phyloP scores from a whole-genome alignment of 2,888 invertebrate genomes.

The Nysson spinosus region DNA sequence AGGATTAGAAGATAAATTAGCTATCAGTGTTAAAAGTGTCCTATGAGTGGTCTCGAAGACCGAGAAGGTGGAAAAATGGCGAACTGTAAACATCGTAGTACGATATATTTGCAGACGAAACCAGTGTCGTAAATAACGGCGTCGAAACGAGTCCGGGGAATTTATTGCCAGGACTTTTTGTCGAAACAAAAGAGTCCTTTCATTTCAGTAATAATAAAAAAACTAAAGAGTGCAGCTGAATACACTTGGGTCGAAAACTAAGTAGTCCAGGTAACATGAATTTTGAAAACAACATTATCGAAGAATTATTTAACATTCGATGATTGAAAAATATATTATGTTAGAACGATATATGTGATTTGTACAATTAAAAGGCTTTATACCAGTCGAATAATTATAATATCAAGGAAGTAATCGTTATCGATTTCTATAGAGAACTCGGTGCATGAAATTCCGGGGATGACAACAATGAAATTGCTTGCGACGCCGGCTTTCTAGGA shows the following conservation, averaged over 20 bases:
- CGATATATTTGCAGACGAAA: conserved; percentile 38
- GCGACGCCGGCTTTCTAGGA: conserved; percentile 34
- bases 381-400: neutral
- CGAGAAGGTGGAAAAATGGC: conserved; percentile 36
- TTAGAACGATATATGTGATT: too few relatives aligned
- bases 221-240: too few relatives aligned
- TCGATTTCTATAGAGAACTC: conserved; percentile 15
- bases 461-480: conserved; percentile 29
- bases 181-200: conserved; percentile 9
- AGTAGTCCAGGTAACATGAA: too few relatives aligned
- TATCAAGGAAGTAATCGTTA: neutral
- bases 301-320: too few relatives aligned
- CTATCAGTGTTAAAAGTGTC: conserved; percentile 56
- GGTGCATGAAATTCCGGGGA: conserved; percentile 33
- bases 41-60: conserved; percentile 29
- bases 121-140: conserved; percentile 44
- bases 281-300: too few relatives aligned
- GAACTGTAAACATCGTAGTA: conserved; percentile 34
- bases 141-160: conserved; percentile 45
- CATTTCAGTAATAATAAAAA: conserved; percentile 8
- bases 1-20: conserved; percentile 49
- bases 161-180: conserved; percentile 54
- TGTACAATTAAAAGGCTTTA: too few relatives aligned
- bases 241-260: neutral
- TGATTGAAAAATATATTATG: too few relatives aligned